Percentiles rank a stretch among this genome's conserved stretches.
phyloP scores from a whole-genome alignment of 1,140 invertebrate species.

The Pectinophora gossypiella region DNA sequence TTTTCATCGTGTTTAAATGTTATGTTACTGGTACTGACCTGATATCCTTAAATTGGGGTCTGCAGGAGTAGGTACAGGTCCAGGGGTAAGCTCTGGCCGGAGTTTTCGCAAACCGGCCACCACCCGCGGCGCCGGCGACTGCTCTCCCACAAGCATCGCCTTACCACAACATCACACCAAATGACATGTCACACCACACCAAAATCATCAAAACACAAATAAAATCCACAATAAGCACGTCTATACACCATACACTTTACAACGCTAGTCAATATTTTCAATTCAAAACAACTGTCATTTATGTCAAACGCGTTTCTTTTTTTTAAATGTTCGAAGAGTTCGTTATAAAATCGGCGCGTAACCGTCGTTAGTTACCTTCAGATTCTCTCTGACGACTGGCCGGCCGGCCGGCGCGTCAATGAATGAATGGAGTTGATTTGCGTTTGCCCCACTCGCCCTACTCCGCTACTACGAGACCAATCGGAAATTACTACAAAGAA shows the following conservation, averaged over 20 bases:
- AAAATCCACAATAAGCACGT: slow-evolving; percentile 21
- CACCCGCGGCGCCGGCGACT: slow-evolving; percentile 67
- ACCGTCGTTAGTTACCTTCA: slow-evolving; percentile 23
- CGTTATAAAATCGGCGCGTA: slow-evolving; percentile 49
- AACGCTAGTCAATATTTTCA: slow-evolving; percentile 6
- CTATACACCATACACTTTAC: slow-evolving; percentile 11
- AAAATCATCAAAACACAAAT: slow-evolving; percentile 22
- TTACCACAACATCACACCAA: slow-evolving; percentile 53
- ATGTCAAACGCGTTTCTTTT: slow-evolving; percentile 47
- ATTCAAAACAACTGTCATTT: slow-evolving; percentile 52
- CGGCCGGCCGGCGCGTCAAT: slow-evolving; percentile 44
- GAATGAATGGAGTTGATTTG: slow-evolving; percentile 56
- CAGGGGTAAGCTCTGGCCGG: slow-evolving; percentile 60
- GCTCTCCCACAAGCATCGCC: slow-evolving; percentile 69
- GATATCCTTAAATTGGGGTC: slow-evolving; percentile 66
- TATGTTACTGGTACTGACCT: slow-evolving; percentile 33
- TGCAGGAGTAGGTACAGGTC: slow-evolving; percentile 54
- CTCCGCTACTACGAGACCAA: slow-evolving; percentile 37
- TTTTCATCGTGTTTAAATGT: no score
- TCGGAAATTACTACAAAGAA: not conserved
- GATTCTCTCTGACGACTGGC: slow-evolving; percentile 20
- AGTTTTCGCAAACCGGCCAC: slow-evolving; percentile 68
- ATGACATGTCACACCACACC: slow-evolving; percentile 31
- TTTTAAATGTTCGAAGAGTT: slow-evolving; percentile 58
- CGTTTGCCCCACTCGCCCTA: slow-evolving; percentile 31